Evolutionary conservation across 2,888 invertebrate genomes (phyloP).

Genomic region (Tipula helvola): DNA sequence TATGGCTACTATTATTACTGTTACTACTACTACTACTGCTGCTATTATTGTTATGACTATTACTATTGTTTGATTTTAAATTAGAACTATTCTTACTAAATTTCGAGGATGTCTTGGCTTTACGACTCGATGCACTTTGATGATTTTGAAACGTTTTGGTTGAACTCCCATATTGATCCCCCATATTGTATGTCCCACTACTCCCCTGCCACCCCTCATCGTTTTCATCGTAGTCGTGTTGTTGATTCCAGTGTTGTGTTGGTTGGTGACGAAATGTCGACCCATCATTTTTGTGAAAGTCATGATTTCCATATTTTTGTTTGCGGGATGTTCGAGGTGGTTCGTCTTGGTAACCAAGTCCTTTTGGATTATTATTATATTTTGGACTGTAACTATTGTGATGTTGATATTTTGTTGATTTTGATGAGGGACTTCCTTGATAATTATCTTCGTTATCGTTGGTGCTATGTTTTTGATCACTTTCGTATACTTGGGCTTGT

Average conservation of each 20-base stretch:
- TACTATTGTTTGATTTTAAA: not conserved
- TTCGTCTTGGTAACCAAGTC: constrained; percentile 31
- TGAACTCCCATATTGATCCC: not conserved
- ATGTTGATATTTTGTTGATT: constrained; percentile 19
- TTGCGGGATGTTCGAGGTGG: not conserved
- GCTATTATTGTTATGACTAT: not conserved
- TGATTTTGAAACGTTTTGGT: not conserved
- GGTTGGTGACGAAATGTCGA: not conserved
- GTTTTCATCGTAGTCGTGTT: not conserved
- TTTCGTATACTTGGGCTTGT: constrained; percentile 13
- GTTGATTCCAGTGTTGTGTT: not conserved
- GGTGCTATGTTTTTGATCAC: not conserved
- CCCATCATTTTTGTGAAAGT: not conserved
- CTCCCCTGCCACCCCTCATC: not conserved
- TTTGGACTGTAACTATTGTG: constrained; percentile 33
- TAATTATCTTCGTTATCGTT: not conserved
- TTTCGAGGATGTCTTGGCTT: not conserved
- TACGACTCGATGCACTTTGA: not conserved
- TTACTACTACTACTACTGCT: not conserved
- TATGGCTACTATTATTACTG: not conserved
- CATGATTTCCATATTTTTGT: not conserved
- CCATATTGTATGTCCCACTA: not conserved
- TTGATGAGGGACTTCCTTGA: not conserved
- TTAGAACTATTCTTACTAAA: not conserved
- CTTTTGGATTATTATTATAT: constrained; percentile 34